Base-by-base conservation (phyloP, 2,888 invertebrate genomes). In the Drepanosiphum platanoidis region DNA sequence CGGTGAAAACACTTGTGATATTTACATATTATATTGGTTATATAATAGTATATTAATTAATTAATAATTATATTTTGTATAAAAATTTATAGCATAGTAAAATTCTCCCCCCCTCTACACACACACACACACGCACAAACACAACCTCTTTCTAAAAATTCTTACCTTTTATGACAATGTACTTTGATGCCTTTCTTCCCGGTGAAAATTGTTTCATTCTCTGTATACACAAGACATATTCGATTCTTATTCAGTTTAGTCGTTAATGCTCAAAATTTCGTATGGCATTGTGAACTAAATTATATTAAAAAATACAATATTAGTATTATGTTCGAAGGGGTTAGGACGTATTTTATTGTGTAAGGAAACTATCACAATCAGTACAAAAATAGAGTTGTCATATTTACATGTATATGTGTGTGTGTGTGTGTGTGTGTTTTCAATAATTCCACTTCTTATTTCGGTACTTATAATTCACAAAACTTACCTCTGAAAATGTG, bases 1-100 rank as follows among this genome's bases (percentile, higher is more conserved):
- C n/a, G 36, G 64, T 74, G 74, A 83, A 81, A 84, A 84, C 68
- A 77, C 68, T 84, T 84, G 84, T 84, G 84, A 84, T 84, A 84
- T 68, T 84, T 84, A 68, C 52, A 52, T 75, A 77, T 77, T 1
- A 58, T 84, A 30, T 84, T 58, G 30, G 75, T 75, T 75, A 84
- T 52, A 66, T 13, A 46, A 64, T 64, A 46, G 18, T 32, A 81
- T 39, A 70, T 30, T 71, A 34, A 58, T 58, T 52, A 39, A 52
- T 30, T 70, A 27, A 58, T 58, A 70, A 39, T 58, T 68, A 34
- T 70, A 70, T 80, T 80, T 80, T 80, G 39, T 81, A 71, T 71
- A 13, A 70, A 27, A 70, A 80, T 58, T 15, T 68, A 39, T 27
- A 8, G 27, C 34, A 7, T 58, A 11, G 39, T 39, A n/a, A 61